Percentiles rank a stretch among this genome's conserved stretches.
Evolutionary conservation across 2,888 invertebrate species (phyloP).

Genomic region (Liposcelis brunnea): DNA sequence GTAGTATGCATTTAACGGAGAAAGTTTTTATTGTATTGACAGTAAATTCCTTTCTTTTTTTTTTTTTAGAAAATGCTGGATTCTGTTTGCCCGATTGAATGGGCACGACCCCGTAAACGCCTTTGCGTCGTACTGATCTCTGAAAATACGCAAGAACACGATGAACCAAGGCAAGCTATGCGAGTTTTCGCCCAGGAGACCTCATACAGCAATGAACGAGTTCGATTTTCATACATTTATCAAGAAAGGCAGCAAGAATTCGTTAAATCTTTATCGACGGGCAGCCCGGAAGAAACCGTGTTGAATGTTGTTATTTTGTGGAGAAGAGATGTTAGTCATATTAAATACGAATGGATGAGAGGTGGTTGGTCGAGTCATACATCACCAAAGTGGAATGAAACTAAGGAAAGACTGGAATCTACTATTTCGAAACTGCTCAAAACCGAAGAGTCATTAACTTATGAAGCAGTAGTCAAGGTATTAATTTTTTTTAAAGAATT

Average conservation of each 20-base stretch:
- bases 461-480: constrained; percentile 64
- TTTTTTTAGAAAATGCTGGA: constrained; percentile 46
- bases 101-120: constrained; percentile 55
- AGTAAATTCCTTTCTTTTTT: constrained; percentile 13
- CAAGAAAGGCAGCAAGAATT: constrained; percentile 64
- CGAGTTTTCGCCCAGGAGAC: constrained; percentile 51
- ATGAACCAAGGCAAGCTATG: constrained; percentile 47
- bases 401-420: constrained; percentile 51
- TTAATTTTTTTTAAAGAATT: constrained; percentile 7
- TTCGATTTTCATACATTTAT: constrained; percentile 78
- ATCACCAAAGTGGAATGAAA: constrained; percentile 43
- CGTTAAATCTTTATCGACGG: constrained; percentile 52
- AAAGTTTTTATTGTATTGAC: no score
- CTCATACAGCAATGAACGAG: constrained; percentile 43
- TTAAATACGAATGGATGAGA: constrained; percentile 82
- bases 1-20: neutral
- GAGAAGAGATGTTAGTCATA: constrained; percentile 67
- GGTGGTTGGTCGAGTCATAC: constrained; percentile 27
- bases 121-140: constrained; percentile 68
- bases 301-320: constrained; percentile 76
- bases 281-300: constrained; percentile 43
- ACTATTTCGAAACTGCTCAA: constrained; percentile 52
- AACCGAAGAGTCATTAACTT: constrained; percentile 54
- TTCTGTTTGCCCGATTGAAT: constrained; percentile 75
- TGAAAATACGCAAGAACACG: constrained; percentile 39